Evolutionary conservation across 2,888 invertebrate species (phyloP), one percentile per base, ranked within the genome.

Genomic region (Ormyrus thymus): DNA sequence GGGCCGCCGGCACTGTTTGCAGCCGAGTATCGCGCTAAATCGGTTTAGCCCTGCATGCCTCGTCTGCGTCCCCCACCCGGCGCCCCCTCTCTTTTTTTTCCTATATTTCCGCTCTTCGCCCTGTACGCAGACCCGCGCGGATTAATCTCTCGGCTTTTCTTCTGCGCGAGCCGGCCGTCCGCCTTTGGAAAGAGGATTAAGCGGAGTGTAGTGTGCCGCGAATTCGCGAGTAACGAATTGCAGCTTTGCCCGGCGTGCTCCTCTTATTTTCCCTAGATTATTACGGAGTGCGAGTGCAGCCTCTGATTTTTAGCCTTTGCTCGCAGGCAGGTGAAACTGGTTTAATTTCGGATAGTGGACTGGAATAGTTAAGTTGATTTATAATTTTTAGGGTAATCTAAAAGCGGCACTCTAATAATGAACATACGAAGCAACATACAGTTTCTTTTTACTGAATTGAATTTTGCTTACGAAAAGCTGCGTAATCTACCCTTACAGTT

Each of bases 101-200:
- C 10, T 62, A 29, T 48, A 29, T 29, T 29, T 29, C 29, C 29
- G 29, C 29, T 29, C 4, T 29, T 29, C 29, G 29, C 29, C 29
- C 29, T 1, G 29, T 4, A 29, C 29, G 29, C 4, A 29, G 29
- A 29, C 3, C 29, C 29, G 29, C 66, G 45, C 29, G 15, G 58
- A 70, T 62, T 76, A 70, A 76, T 64, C 55, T 64, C 58, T 65
- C 51, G 15, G 15, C n/a, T 76, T 69, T 70, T n/a, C 64, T 76
- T 64, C 70, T 65, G 45, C 15, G 10, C 58, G 9, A 9, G 1
- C 8, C n/a, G 61, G 6, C 3, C 29, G 29, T 29, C 29, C 29
- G 29, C 29, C 29, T 29, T 29, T 29, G 11, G 11, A 65, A 65
- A 64, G 51, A 64, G 70, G 70, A 76, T 76, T 76, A 69, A 50